Conservation (phyloP, 2,113 vertebrate species). For the Vidua macroura region DNA sequence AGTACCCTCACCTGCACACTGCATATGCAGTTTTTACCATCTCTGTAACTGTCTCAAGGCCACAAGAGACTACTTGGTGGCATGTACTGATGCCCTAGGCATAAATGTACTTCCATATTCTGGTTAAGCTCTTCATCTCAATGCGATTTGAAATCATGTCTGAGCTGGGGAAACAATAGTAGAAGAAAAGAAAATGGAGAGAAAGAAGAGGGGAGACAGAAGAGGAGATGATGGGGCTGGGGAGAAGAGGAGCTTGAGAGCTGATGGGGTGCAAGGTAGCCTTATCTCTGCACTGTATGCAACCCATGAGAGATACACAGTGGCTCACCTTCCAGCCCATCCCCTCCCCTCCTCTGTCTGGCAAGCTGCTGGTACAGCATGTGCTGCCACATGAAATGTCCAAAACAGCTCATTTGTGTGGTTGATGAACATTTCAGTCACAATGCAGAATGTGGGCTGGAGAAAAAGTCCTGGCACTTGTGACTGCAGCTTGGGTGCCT, state of each 20-base stretch:
- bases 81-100: background rate
- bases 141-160: background rate
- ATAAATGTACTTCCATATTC: background rate
- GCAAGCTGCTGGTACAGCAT: background rate
- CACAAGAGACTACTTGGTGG: background rate
- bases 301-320: background rate
- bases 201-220: background rate
- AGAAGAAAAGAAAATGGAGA: background rate
- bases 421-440: background rate
- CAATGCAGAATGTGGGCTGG: background rate
- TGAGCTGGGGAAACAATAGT: background rate
- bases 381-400: background rate
- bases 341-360: background rate
- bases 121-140: background rate
- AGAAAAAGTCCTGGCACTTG: background rate
- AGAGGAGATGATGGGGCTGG: background rate
- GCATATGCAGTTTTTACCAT: background rate
- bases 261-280: rapidly evolving
- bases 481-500: rapidly evolving
- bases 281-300: background rate
- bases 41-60: background rate
- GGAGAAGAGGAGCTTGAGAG: background rate
- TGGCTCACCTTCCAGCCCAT: background rate
- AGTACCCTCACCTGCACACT: background rate
- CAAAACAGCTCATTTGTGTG: background rate